A percentile compares a stretch with the other conserved stretches of the same genome.
These are phyloP conservation scores for Oryctes rhinoceros DNA, from an alignment of 1,140 invertebrate species.

Conservation along the genomic window DNA sequence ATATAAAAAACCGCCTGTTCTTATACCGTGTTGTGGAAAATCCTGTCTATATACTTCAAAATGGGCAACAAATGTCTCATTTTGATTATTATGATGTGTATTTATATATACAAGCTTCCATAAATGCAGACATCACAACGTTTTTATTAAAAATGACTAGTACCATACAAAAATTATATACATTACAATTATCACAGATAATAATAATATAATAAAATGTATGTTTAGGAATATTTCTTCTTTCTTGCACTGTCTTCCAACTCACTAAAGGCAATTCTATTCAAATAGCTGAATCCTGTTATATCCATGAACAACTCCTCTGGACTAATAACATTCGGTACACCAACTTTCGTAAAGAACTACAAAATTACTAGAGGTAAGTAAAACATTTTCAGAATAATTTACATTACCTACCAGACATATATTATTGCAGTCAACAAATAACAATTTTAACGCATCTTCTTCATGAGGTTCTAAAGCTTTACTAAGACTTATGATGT, in stretches of 20 bases:
- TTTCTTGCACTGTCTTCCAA: background rate
- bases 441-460: conserved; percentile 79
- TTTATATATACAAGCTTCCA: too few relatives aligned
- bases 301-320: conserved; percentile 78
- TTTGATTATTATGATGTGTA: too few relatives aligned
- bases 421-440: conserved; percentile 83
- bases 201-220: background rate
- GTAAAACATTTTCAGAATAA: background rate
- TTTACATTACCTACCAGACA: background rate
- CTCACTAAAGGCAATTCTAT: background rate
- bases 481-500: conserved; percentile 92
- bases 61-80: too few relatives aligned
- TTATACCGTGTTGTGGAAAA: too few relatives aligned
- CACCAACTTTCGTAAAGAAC: conserved; percentile 56
- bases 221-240: background rate
- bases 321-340: conserved; percentile 69
- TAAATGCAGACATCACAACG: too few relatives aligned
- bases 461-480: conserved; percentile 86
- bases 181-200: background rate
- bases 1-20: too few relatives aligned
- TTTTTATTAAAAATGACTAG: too few relatives aligned
- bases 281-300: conserved; percentile 60
- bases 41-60: too few relatives aligned
- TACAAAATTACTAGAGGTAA: background rate
- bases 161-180: too few relatives aligned